Conservation (phyloP, 2,797 vertebrate species). For the Sandelia bainsii region DNA sequence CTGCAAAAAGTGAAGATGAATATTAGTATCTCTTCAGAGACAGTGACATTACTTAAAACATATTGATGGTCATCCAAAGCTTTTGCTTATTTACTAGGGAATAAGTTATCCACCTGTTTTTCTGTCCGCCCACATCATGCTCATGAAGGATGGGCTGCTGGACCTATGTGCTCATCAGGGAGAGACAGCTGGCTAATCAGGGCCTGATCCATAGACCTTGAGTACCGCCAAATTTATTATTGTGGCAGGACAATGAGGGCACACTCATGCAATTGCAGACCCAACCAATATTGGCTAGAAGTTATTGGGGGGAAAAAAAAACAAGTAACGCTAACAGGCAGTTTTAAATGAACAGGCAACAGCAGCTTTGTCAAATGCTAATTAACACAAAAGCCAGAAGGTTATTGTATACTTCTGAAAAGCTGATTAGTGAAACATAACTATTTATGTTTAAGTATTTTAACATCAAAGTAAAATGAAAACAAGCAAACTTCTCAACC, state of each 20-base stretch:
- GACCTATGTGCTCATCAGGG: conserved; percentile 80
- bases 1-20: not conserved
- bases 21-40: not conserved
- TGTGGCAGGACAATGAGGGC: conserved; percentile 89
- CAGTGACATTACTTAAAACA: conserved; percentile 6
- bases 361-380: conserved; percentile 58
- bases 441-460: conserved; percentile 15
- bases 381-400: conserved; percentile 53
- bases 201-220: conserved; percentile 86
- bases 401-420: conserved; percentile 22
- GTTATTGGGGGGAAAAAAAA: conserved; percentile 67
- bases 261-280: conserved; percentile 80
- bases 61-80: conserved; percentile 29
- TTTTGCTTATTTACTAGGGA: conserved; percentile 62
- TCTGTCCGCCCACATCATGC: conserved; percentile 84
- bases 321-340: conserved; percentile 74
- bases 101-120: conserved; percentile 77
- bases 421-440: conserved; percentile 16
- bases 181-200: conserved; percentile 84
- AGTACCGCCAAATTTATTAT: conserved; percentile 89
- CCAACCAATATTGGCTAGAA: conserved; percentile 81
- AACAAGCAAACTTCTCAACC: too few species aligned
- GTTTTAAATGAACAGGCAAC: conserved; percentile 68
- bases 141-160: conserved; percentile 81
- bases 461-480: conserved; percentile 9